Percentiles rank a stretch among this genome's conserved stretches.
phyloP scores from a whole-genome alignment of 1,140 invertebrate genomes.

The Diorhabda carinulata region DNA sequence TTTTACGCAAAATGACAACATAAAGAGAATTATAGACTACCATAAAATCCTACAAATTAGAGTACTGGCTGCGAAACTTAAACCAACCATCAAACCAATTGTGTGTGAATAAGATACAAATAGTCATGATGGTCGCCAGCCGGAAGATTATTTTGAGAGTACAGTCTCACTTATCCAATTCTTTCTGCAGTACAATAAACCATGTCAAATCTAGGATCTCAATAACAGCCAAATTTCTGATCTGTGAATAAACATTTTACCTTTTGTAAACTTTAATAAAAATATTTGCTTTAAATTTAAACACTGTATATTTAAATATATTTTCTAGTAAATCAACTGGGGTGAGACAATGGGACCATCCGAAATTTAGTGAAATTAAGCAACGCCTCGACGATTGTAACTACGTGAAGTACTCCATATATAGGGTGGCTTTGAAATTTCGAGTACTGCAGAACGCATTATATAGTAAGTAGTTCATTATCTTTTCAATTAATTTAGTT shows the following conservation, averaged over 20 bases:
- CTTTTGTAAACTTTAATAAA: conserved; percentile 3
- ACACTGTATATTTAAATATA: background rate
- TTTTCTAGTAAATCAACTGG: conserved; percentile 48
- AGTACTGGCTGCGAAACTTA: too few species aligned
- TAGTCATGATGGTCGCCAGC: too few species aligned
- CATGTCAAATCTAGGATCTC: too few species aligned
- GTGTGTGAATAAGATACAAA: too few species aligned
- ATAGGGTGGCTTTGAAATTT: conserved; percentile 78
- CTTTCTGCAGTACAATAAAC: too few species aligned
- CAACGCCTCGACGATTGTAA: conserved; percentile 63
- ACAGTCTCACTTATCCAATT: too few species aligned
- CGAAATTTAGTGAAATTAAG: conserved; percentile 51
- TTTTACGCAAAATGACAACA: too few species aligned
- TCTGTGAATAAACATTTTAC: background rate
- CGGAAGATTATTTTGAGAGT: too few species aligned
- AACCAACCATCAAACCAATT: too few species aligned
- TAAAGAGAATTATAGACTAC: too few species aligned
- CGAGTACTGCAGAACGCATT: conserved; percentile 64
- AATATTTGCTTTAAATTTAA: background rate
- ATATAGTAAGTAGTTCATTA: conserved; percentile 52
- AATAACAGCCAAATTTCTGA: background rate
- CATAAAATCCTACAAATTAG: too few species aligned
- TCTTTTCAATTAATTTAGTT: background rate
- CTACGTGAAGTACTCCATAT: conserved; percentile 74
- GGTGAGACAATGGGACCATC: conserved; percentile 54